Evolutionary conservation across 1,140 invertebrate species (phyloP), one percentile per base, ranked within the genome.

Genomic region (Temnothorax nylanderi): DNA sequence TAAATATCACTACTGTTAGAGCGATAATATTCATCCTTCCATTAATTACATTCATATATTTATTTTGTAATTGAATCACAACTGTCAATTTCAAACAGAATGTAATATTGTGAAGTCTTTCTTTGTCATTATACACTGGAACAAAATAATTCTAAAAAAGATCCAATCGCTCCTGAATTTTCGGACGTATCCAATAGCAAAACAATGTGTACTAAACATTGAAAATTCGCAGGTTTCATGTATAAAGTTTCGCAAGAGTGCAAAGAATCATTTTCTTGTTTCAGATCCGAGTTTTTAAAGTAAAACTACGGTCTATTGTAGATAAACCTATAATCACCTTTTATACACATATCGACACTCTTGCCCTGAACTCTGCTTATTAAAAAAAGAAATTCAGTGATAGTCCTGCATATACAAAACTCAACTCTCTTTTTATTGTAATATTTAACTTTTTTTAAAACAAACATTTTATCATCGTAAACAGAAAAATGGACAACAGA

Each of bases 391-490:
- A 81, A 54, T 16, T 44, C 13, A 41, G 4, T 54, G 10, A 8
- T 54, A 54, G 3, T 10, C 44, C 18, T 71, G 21, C n/a, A 71
- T 69, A 41, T 41, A 13, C 3, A 51, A 69, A 47, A 80, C 13
- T 69, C 11, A 21, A 37, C 2, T 51, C 16, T 34, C 34, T 37
- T 80, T 37, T 54, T 81, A 69, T 69, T 54, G 41, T 69, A 80
- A 37, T 56, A 69, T 81, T 81, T 34, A 71, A 71, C 10, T 71
- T 67, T 37, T 11, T 58, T 54, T 11, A 81, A 80, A 69, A 69
- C 11, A 67, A 72, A 44, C 8, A 32, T 56, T 75, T 37, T 74
- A 74, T 74, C 47, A 75, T 62, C 1, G 26, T 7, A 5, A n/a
- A 82, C 13, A 49, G 7, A 7, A 71, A 69, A 74, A 74, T 10